Evolutionary conservation across 2,113 vertebrate genomes (phyloP).

Genomic region (Echinops telfairi): DNA sequence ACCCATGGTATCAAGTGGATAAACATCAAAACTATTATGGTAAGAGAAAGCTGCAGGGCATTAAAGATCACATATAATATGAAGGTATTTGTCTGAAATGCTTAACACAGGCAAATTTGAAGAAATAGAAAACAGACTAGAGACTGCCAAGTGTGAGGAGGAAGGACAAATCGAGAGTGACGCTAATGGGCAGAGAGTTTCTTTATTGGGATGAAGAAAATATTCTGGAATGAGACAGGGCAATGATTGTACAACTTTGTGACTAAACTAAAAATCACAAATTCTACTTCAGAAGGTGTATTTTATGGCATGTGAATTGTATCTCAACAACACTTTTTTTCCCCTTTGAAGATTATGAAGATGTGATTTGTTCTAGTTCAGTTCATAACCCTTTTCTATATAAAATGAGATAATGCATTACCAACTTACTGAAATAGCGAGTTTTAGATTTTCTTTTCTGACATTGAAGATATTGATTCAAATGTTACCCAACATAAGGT

Average conservation of each 20-base stretch:
- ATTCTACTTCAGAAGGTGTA: background rate
- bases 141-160: background rate
- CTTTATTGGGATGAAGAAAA: background rate
- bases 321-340: background rate
- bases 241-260: background rate
- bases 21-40: constrained; percentile 1
- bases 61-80: constrained; percentile 13
- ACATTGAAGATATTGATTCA: background rate
- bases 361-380: background rate
- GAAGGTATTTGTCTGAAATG: constrained; percentile 27
- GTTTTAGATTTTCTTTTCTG: constrained; percentile 30
- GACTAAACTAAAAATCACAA: constrained; percentile 29
- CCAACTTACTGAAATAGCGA: constrained; percentile 17
- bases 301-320: constrained; percentile 28
- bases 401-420: background rate
- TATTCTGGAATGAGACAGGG: background rate
- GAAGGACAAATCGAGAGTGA: no score
- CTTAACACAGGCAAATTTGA: background rate
- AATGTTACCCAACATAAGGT: background rate
- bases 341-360: constrained; percentile 1
- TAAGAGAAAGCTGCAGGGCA: constrained; percentile 24
- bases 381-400: background rate
- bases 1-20: background rate
- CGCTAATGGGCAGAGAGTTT: background rate
- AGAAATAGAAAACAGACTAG: constrained; percentile 20